Percentiles rank a stretch among this genome's conserved stretches.
Evolutionary conservation across 2,113 vertebrate genomes (phyloP).

Genomic region (Cinclus mexicanus): DNA sequence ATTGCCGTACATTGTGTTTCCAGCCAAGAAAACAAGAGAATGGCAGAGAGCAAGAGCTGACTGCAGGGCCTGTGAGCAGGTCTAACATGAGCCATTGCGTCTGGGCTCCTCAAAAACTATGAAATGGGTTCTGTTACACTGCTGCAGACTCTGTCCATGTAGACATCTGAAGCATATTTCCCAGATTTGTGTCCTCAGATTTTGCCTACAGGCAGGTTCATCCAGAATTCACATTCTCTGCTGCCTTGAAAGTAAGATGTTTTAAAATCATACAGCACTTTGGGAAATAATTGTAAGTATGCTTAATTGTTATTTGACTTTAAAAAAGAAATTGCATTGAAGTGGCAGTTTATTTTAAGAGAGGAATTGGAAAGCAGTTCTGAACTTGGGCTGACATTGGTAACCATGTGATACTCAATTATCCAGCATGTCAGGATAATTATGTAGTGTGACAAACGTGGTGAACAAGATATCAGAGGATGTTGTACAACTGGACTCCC

Average conservation of each 20-base stretch:
- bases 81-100: not conserved
- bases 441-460: not conserved
- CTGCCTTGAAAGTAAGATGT: not conserved
- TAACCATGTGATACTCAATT: not conserved
- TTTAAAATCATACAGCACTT: not conserved
- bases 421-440: not conserved
- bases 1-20: accelerated
- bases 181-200: not conserved
- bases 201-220: not conserved
- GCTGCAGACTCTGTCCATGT: not conserved
- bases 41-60: not conserved
- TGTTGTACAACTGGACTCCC: not conserved
- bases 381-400: not conserved
- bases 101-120: not conserved
- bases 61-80: not conserved
- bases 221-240: not conserved
- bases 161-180: not conserved
- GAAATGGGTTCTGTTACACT: not conserved
- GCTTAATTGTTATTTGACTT: not conserved
- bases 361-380: not conserved
- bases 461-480: not conserved
- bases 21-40: not conserved
- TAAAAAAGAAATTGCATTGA: not conserved
- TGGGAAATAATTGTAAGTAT: not conserved
- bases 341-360: not conserved